Base-by-base conservation (phyloP, 1,140 invertebrate species). In the Aphidius ervi region DNA sequence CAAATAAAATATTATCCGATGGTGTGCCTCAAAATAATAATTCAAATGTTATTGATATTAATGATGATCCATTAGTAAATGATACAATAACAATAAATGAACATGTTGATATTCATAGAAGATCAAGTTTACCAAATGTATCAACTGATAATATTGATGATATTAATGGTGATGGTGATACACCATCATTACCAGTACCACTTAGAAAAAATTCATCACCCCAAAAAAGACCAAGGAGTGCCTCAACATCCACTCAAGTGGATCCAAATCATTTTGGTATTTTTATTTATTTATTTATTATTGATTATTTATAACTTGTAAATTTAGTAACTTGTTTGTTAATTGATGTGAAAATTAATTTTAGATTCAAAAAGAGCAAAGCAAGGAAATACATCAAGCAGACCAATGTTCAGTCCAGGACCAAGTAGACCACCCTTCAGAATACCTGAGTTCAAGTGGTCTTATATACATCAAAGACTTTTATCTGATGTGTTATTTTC, bases 361-460 rank as follows among this genome's bases (percentile, higher is more conserved):
- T 23, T 55, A 80, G 78, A 79, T 65, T 78, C 77, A 63, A 82
- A 84, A 73, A 81, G 82, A 71, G 72, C 82, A 20, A 86, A 85
- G 60, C 82, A 83, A 65, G 77, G 76, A 59, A 84, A 84, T 68
- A 81, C 81, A 58, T 82, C 81, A 53, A 81, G 78, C 16, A 84
- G 91, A 59, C 91, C 93, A 48, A 94, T 96, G 87, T 97, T 97
- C 76, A 97, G 92, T 76, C 93, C 95, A 49, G 95, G 95, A 9
- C 95, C 95, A 10, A 92, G 95, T 20, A 86, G 94, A 67, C 96
- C 97, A 31, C 95, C 97, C 1, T 99, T 99, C 81, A 87, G 97
- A 66, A 99, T 99, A 76, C 97, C 97, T 41, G 97, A 99, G 82
- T 99, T 99, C 81, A 91, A 96, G 69, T 99, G 98, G 97, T 99